Evolutionary conservation across 1,140 invertebrate species (phyloP).

Genomic region (Rhizoglyphus robini): DNA sequence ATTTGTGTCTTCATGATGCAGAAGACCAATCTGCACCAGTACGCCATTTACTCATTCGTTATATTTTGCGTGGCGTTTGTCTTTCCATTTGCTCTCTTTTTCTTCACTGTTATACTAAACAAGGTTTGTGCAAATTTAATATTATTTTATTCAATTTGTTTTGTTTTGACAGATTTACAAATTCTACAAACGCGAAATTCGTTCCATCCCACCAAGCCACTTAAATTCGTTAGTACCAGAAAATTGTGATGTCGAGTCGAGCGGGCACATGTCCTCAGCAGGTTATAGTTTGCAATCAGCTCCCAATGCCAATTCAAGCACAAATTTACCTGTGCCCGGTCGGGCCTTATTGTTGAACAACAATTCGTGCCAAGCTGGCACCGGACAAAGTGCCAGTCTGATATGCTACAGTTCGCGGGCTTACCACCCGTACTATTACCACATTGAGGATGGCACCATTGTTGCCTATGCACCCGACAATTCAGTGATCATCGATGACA

Average conservation of each 20-base stretch:
- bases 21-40: conserved; percentile 20
- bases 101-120: conserved; percentile 16
- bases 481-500: conserved; percentile 14
- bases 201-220: not conserved
- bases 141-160: not conserved
- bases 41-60: conserved; percentile 18
- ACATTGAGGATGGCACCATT: conserved; percentile 8
- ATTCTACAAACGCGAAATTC: conserved; percentile 14
- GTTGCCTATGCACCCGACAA: not conserved
- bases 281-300: not conserved
- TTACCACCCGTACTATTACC: conserved; percentile 11
- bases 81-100: conserved; percentile 18
- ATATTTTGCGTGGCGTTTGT: conserved; percentile 17
- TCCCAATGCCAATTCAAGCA: not conserved
- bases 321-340: not conserved
- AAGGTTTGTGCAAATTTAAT: not conserved
- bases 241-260: not conserved
- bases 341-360: not conserved
- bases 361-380: not conserved
- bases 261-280: not conserved
- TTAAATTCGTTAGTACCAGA: not conserved
- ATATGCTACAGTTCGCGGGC: not conserved
- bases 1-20: conserved; percentile 19
- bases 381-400: conserved; percentile 6
- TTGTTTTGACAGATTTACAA: conserved; percentile 7